Conservation (phyloP, 1,140 invertebrate genomes). For the Camponotus floridanus region DNA sequence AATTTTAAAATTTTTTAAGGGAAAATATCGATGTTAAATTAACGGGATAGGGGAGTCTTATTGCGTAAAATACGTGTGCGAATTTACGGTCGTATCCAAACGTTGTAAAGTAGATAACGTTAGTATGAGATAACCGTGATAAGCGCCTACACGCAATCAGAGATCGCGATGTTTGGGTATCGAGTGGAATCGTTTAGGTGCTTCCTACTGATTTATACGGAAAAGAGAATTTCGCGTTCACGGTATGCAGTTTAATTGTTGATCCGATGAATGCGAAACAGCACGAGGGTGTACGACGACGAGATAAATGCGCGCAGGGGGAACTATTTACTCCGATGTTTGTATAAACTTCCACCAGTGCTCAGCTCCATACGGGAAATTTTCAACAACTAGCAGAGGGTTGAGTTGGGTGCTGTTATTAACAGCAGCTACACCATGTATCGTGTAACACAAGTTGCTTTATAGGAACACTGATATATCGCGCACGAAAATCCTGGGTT, state of each 20-base stretch:
- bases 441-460: conserved; percentile 2
- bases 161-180: conserved; percentile 5
- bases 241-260: conserved; percentile 51
- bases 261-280: conserved; percentile 42
- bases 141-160: not conserved
- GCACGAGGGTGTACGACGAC: conserved; percentile 4
- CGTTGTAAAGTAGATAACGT: not conserved
- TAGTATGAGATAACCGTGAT: not conserved
- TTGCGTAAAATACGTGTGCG: not conserved
- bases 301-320: conserved; percentile 48
- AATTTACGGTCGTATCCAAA: conserved; percentile 16
- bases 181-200: not conserved
- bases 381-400: conserved; percentile 30
- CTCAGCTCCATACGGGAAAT: conserved; percentile 38
- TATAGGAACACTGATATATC: conserved; percentile 14
- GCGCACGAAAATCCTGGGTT: not conserved
- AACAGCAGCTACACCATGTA: not conserved
- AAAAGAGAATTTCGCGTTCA: conserved; percentile 33
- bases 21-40: not conserved
- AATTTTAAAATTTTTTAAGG: too few species aligned
- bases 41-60: not conserved
- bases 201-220: conserved; percentile 23
- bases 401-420: conserved; percentile 10
- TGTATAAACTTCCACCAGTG: conserved; percentile 33
- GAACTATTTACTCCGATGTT: conserved; percentile 49